Evolutionary conservation across 2,797 vertebrate species (phyloP).

Genomic region (Mormyrus proboscirostris): DNA sequence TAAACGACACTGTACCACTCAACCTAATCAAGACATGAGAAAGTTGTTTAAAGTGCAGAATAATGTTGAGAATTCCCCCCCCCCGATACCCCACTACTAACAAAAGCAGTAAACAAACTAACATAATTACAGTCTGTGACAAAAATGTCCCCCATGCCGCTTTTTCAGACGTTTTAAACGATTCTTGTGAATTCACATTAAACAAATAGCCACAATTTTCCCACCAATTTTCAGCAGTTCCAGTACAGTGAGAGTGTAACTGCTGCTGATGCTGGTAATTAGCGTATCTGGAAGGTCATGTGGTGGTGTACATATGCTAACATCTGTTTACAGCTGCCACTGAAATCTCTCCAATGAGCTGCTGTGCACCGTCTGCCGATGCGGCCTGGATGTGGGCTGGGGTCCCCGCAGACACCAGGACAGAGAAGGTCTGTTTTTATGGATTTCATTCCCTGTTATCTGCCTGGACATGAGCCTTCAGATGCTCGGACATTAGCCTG

Average conservation of each 20-base stretch:
- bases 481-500: background rate
- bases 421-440: background rate
- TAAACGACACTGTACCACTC: background rate
- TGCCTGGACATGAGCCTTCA: background rate
- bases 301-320: slow-evolving; percentile 36
- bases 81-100: background rate
- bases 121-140: background rate
- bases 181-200: background rate
- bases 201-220: slow-evolving; percentile 39
- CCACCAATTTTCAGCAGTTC: slow-evolving; percentile 36
- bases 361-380: background rate
- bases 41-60: background rate
- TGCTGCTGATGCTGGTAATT: slow-evolving; percentile 37
- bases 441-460: background rate
- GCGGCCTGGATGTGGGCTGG: background rate
- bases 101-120: background rate
- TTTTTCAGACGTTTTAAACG: background rate
- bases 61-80: background rate
- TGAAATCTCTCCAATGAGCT: background rate
- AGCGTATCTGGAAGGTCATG: slow-evolving; percentile 35
- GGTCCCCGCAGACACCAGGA: background rate
- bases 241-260: slow-evolving; percentile 33
- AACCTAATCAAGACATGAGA: background rate
- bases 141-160: background rate
- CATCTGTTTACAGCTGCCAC: slow-evolving; percentile 35